Base-by-base conservation (phyloP, 1,140 invertebrate genomes). In the Portunus trituberculatus region DNA sequence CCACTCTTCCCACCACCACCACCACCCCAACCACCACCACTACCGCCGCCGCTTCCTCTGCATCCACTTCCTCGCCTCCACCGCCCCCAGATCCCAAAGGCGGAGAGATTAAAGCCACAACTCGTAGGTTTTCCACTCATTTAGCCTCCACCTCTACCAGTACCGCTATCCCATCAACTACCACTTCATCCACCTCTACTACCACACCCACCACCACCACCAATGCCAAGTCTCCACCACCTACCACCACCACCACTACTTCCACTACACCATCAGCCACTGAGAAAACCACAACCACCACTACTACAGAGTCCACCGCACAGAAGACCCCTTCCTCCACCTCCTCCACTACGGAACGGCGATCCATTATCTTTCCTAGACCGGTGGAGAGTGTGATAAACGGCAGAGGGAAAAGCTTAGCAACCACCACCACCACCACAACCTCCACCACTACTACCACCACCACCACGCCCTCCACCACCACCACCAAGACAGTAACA, bases 291-390 rank as follows among this genome's bases (percentile, higher is more conserved):
- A 89, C 83, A 20, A 93, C 76, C 16, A 88, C 29, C n/a, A 28
- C 84, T 0, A 93, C 94, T 10, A 29, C 67, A 12, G 28, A 31
- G 12, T 87, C 89, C 59, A 84, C 67, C 28, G 28, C 29, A 20
- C 45, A 31, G 29, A 39, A 25, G 8, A 82, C 28, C 39, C 29
- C n/a, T 29, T 25, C 82, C 28, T 76, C 86, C 10, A 76, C 93
- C 14, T 45, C 88, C 82, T 25, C 82, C 48, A 94, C 86, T 2
- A 89, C 93, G 2, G 93, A 94, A 25, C 93, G 93, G 29, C 93
- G 93, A 16, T 89, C 93, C 8, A 45, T 89, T 29, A n/a, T 94
- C 32, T 94, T 94, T 32, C 93, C 87, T 29, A 48, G 87, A 7
- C 93, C 93, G 10, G 93, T 94, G 25, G 29, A 94, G 32, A 52